Percentiles rank a stretch among this genome's conserved stretches.
Evolutionary conservation across 1,140 invertebrate genomes (phyloP).

Genomic region (Fopius arisanus): DNA sequence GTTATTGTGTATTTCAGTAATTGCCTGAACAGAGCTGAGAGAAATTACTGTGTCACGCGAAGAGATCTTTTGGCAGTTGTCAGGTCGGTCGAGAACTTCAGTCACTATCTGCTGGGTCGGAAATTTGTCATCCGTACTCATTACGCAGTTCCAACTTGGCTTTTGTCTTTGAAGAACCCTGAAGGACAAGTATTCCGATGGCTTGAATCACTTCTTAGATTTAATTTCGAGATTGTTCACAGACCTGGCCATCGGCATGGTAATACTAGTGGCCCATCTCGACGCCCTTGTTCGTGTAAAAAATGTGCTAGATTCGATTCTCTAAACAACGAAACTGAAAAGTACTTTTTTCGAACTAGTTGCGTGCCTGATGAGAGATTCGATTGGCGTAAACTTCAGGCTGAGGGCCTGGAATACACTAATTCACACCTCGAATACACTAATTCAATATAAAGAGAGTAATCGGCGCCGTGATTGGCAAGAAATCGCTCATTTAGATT

Average conservation of each 20-base stretch:
- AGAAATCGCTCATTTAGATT: background rate
- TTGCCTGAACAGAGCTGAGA: constrained; percentile 27
- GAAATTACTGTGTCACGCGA: constrained; percentile 43
- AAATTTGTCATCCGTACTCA: constrained; percentile 38
- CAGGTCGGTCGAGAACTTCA: constrained; percentile 38
- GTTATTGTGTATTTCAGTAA: constrained; percentile 16
- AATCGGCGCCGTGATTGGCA: constrained; percentile 15
- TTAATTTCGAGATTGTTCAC: constrained; percentile 27
- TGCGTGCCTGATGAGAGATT: background rate
- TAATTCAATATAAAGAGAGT: constrained; percentile 17
- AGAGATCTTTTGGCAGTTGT: constrained; percentile 41
- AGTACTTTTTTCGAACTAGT: background rate
- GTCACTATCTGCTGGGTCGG: constrained; percentile 35
- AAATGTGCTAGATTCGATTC: background rate
- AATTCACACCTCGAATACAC: background rate
- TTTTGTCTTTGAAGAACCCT: constrained; percentile 44
- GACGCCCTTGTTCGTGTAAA: constrained; percentile 24
- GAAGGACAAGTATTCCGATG: constrained; percentile 41
- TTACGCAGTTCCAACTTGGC: constrained; percentile 45
- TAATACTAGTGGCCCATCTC: constrained; percentile 22
- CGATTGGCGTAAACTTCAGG: background rate
- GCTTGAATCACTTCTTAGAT: constrained; percentile 32
- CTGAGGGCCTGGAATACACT: background rate
- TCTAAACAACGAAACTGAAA: background rate
- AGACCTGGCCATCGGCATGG: background rate